Percentiles rank a stretch among this genome's conserved stretches.
Evolutionary conservation across 2,797 vertebrate genomes (phyloP).

Genomic region (Miichthys miiuy): DNA sequence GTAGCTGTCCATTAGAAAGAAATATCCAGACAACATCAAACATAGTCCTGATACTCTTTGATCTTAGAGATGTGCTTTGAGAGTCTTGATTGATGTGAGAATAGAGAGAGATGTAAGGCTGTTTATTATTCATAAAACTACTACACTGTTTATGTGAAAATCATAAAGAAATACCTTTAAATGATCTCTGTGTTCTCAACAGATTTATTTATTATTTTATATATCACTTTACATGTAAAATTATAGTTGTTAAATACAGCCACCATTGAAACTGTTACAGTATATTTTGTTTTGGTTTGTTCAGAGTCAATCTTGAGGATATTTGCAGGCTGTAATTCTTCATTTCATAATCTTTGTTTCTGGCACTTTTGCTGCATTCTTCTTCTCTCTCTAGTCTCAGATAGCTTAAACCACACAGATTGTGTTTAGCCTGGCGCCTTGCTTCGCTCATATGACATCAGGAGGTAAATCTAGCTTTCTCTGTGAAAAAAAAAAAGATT

Average conservation of each 20-base stretch:
- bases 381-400: slow-evolving; percentile 55
- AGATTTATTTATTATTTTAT: background rate
- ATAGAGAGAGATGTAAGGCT: background rate
- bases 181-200: background rate
- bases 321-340: background rate
- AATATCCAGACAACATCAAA: slow-evolving; percentile 2
- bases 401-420: slow-evolving; percentile 54
- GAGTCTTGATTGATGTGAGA: background rate
- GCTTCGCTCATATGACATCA: slow-evolving; percentile 49
- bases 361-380: slow-evolving; percentile 63
- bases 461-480: slow-evolving; percentile 59
- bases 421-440: slow-evolving; percentile 62
- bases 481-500: background rate
- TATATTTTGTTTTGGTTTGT: background rate
- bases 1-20: background rate
- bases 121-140: too few relatives aligned
- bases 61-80: background rate
- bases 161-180: background rate
- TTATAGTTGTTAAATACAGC: background rate
- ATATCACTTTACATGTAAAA: background rate
- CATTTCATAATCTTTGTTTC: slow-evolving; percentile 42
- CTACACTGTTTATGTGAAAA: too few relatives aligned
- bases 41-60: background rate
- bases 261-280: background rate
- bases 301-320: slow-evolving; percentile 4